Evolutionary conservation across 1,140 invertebrate genomes (phyloP).

Genomic region (Drosophila willistoni): DNA sequence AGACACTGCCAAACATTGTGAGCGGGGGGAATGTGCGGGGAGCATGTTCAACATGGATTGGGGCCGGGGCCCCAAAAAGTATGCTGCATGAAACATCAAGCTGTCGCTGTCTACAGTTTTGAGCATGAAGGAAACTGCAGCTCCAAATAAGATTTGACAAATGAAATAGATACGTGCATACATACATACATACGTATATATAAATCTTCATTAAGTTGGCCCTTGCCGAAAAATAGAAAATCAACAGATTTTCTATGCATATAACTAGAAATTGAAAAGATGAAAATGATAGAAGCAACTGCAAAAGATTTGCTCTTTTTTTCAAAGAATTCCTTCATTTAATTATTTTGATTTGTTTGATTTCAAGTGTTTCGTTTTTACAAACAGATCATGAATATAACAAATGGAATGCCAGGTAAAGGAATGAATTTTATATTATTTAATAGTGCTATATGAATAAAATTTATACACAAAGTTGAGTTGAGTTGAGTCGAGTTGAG

Average conservation of each 20-base stretch:
- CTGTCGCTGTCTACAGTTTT: slow-evolving; percentile 11
- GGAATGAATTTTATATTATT: too few species aligned
- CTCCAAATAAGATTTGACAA: slow-evolving; percentile 10
- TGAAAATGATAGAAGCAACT: too few species aligned
- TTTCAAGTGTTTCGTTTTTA: too few species aligned
- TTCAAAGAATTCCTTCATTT: too few species aligned
- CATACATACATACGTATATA: neutral
- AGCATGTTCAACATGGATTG: neutral
- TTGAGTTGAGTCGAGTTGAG: slow-evolving; percentile 19
- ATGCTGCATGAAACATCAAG: slow-evolving; percentile 13
- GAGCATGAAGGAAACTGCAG: neutral
- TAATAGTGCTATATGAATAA: too few species aligned
- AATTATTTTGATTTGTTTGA: too few species aligned
- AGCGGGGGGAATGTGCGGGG: neutral
- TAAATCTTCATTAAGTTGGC: neutral
- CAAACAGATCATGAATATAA: too few species aligned
- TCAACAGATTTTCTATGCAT: neutral
- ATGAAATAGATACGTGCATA: neutral
- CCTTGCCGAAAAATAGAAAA: neutral
- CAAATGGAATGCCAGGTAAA: too few species aligned
- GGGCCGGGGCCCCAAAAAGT: neutral
- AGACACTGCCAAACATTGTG: neutral
- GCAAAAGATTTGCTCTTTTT: too few species aligned
- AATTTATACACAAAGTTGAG: slow-evolving; percentile 11
- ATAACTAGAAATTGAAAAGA: neutral